These are phyloP conservation scores for Oxycera nigricornis DNA, from an alignment of 2,888 invertebrate species.

Conservation along the genomic window DNA sequence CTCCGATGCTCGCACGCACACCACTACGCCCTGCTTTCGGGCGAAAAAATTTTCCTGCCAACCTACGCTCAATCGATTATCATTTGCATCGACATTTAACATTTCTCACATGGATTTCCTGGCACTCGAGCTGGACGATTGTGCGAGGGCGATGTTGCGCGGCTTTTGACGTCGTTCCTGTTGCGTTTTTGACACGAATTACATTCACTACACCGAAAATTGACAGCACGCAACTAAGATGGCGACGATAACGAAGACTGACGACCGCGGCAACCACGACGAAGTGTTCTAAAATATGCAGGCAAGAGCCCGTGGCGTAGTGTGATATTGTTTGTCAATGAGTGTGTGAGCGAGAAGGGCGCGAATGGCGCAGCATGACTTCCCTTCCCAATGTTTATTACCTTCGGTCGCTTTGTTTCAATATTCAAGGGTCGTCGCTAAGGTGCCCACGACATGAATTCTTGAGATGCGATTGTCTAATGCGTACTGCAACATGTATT, in stretches of 20 bases:
- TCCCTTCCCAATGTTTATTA: background rate
- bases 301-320: background rate
- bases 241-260: constrained; percentile 49
- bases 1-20: background rate
- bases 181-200: constrained; percentile 28
- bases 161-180: constrained; percentile 9
- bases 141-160: background rate
- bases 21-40: background rate
- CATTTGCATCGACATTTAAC: constrained; percentile 4
- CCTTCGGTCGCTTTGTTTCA: background rate
- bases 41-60: constrained; percentile 30
- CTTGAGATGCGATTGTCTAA: too few relatives aligned
- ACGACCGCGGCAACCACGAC: constrained; percentile 23
- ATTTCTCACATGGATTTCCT: constrained; percentile 34
- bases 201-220: constrained; percentile 44
- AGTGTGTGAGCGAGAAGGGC: constrained; percentile 1
- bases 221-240: constrained; percentile 59
- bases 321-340: background rate
- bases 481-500: too few relatives aligned
- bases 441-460: too few relatives aligned
- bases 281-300: constrained; percentile 33
- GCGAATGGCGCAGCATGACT: background rate
- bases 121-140: background rate
- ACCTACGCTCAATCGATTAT: constrained; percentile 32
- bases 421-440: background rate